Base-by-base conservation (phyloP, 1,140 invertebrate genomes). In the Saccostrea glomerata region DNA sequence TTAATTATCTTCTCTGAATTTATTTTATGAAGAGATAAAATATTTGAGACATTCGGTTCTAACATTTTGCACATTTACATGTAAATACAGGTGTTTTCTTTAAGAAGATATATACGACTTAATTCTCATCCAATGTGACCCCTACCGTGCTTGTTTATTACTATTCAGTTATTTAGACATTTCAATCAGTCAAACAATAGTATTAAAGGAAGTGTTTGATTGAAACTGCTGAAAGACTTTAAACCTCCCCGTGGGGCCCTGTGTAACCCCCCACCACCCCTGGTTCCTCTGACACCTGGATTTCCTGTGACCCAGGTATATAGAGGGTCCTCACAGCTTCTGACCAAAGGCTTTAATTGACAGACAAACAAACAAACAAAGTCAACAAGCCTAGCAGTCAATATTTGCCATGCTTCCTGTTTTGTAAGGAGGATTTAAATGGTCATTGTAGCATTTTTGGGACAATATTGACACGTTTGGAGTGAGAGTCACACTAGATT, bases 391-490 rank as follows among this genome's bases (percentile, higher is more conserved):
- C 70, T 5, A 30, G 70, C 70, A 77, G 70, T 77, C 70, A 77
- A 40, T 77, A 77, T 77, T 77, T 77, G 70, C 70, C 70, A 77
- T 77, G 70, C 70, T 77, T 77, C 70, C 70, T 77, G 70, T 77
- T 36, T 77, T 25, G 25, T 77, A 77, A 77, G 70, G 70, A 77
- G 70, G 70, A 36, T 77, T 77, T 77, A 77, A 77, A 77, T 77
- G 70, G 70, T 77, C 70, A 77, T 77, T 77, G 70, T 77, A 77
- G 70, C 70, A 25, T 36, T 77, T 77, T 77, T 15, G 70, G 30
- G 70, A 36, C 70, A 77, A 77, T 77, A 77, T 77, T 77, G 70
- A 77, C 70, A 77, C 70, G 36, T 25, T 77, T 36, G 23, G 70
- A 77, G 70, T 77, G 70, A 77, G 70, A 77, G 70, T 77, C 70